Base-by-base conservation (phyloP, 1,140 invertebrate species). In the Drosophila melanica region DNA sequence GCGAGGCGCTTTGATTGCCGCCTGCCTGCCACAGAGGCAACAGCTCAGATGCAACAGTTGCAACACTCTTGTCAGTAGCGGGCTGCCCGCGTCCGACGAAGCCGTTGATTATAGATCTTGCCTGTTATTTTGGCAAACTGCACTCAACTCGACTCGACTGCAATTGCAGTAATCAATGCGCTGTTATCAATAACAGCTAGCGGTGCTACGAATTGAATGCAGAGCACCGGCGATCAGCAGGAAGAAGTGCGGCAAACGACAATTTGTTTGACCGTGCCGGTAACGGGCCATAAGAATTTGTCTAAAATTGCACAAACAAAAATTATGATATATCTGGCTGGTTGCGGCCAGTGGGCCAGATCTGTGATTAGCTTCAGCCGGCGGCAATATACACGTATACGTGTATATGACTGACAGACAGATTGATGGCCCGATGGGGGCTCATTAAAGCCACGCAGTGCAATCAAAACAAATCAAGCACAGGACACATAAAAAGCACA, bases 381-480 rank as follows among this genome's bases (percentile, higher is more conserved):
- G 20, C 41, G 42, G 75, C 27, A 37, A 48, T 11, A 23, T 45
- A 54, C 27, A 30, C 27, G 20, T 39, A 39, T 37, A 39, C 8
- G 11, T 16, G 10, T 33, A 44, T 51, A 51, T 16, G 35, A 62
- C 55, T 44, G 62, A 74, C 54, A 60, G 79, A 67, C 76, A 68
- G 82, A 82, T 86, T 82, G 82, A 86, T 86, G 86, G 79, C 82
- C 53, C 63, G 57, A 39, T 48, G 76, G 76, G 77, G 64, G 66
- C 73, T 82, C 82, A 86, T 87, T 86, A 86, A 87, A 89, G 79
- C 82, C 82, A 86, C 75, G 82, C 82, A 82, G 81, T 64, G 82
- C 76, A 77, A 89, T 86, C 84, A 87, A 89, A 86, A 89, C 84
- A 86, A 89, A 86, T 82, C 84, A 89, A 89, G 81, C 67, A 37